Evolutionary conservation across 2,888 invertebrate species (phyloP), one percentile per base, ranked within the genome.

Genomic region (Calephelis perditalis): DNA sequence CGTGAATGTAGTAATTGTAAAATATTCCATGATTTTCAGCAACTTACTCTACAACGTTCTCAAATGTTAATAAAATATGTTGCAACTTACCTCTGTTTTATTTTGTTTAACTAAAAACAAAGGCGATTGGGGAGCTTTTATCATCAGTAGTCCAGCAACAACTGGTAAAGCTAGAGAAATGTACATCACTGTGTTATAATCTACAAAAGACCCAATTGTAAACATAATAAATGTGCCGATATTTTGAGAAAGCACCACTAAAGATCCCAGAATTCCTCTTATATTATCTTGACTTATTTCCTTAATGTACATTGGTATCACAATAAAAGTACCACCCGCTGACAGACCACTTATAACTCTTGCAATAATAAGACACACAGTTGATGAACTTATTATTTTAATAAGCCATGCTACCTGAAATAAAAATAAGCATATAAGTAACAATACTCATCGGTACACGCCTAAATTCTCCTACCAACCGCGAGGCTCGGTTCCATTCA

Each of bases 141-240:
- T 47, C 46, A 60, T 49, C 9, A 44, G 12, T 1, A 60, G 3
- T 0, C 43, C 49, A 3, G 60, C 49, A 0, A 60, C 26, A 35
- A 60, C 40, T n/a, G 60, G 49, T n/a, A 60, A 0, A 5, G 36
- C 6, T 3, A 49, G 10, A 0, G 43, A 56, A 40, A 43, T 57
- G 0, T 47, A 36, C 9, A 26, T 56, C 3, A 57, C 43, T 12
- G 26, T 56, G 0, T 43, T 11, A 60, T 60, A 60, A 6, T 60
- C 49, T 35, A 60, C 10, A 47, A 56, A 56, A 7, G 49, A 56
- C 40, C 60, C 60, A 8, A 60, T 57, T 2, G 56, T 49, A 43
- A 56, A 57, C 61, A 61, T 61, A 9, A 61, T 12, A 26, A 61
- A 49, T 36, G 57, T 57, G 40, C 61, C 61, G 26, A 11, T 56